phyloP scores from a whole-genome alignment of 2,797 vertebrate genomes.

The Taeniopygia guttata region DNA sequence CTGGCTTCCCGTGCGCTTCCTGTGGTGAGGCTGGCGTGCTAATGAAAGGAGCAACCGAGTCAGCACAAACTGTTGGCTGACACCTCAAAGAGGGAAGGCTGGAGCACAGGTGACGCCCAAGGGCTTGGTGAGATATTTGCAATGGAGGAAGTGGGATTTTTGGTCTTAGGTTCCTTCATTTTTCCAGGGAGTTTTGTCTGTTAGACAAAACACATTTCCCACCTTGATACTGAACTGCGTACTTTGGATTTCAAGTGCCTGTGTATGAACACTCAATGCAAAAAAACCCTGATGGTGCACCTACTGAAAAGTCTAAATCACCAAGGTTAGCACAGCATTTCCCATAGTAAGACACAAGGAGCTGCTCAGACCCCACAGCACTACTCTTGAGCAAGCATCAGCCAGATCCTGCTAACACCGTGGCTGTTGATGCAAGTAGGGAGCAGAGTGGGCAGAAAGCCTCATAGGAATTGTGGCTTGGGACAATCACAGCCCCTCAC shows the following conservation, averaged over 20 bases:
- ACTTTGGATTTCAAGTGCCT: neutral
- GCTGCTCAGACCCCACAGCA: neutral
- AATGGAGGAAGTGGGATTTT: slow-evolving; percentile 7
- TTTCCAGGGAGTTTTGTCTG: neutral
- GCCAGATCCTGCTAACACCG: neutral
- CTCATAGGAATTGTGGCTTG: neutral
- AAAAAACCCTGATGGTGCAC: neutral
- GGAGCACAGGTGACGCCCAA: neutral
- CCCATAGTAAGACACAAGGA: neutral
- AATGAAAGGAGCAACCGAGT: neutral
- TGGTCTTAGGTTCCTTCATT: neutral
- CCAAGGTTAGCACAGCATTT: neutral
- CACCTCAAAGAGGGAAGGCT: neutral
- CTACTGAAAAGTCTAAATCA: neutral
- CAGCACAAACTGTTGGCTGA: neutral
- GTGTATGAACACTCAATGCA: neutral
- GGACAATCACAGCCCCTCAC: neutral
- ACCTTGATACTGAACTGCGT: neutral
- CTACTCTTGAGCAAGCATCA: rapidly evolving
- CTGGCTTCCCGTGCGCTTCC: neutral
- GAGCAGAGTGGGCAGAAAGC: neutral
- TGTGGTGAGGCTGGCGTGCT: neutral
- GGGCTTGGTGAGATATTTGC: neutral
- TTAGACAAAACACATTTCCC: neutral
- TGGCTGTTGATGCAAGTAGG: neutral